These are phyloP conservation scores for Hemibagrus guttatus DNA, from an alignment of 2,797 vertebrate genomes.

Conservation along the genomic window DNA sequence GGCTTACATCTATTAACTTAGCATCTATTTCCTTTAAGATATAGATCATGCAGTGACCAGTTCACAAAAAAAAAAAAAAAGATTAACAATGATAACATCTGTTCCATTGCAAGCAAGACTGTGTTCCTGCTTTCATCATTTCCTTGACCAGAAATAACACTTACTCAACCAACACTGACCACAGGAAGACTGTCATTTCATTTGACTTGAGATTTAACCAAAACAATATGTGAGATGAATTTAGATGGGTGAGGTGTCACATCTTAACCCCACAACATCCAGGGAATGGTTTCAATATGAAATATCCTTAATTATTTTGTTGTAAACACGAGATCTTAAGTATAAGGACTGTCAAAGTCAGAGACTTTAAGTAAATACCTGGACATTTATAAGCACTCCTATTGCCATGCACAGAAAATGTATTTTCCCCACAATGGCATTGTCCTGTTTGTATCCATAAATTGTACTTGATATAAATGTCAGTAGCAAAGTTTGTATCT, in stretches of 20 bases:
- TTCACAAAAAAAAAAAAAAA: not conserved
- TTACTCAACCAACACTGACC: slow-evolving; percentile 27
- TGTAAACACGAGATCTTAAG: not conserved
- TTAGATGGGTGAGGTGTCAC: not conserved
- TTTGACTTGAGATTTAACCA: not conserved
- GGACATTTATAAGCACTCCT: too few species aligned
- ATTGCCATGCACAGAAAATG: not conserved
- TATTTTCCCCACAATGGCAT: not conserved
- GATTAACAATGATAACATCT: not conserved
- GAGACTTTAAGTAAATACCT: not conserved
- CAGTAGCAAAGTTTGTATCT: too few species aligned
- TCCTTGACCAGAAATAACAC: slow-evolving; percentile 37
- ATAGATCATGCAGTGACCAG: not conserved
- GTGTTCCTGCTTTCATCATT: slow-evolving; percentile 38
- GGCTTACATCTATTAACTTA: not conserved
- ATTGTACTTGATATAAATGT: not conserved
- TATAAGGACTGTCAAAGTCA: not conserved
- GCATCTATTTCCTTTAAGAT: not conserved
- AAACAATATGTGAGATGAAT: not conserved
- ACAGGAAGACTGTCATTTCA: not conserved
- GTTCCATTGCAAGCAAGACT: slow-evolving; percentile 29
- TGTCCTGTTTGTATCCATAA: not conserved
- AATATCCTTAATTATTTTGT: not conserved
- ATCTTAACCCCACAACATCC: not conserved
- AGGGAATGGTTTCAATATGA: not conserved